These are phyloP conservation scores for Rhabdornis inornatus DNA, from an alignment of 2,113 vertebrate genomes.

Conservation along the genomic window DNA sequence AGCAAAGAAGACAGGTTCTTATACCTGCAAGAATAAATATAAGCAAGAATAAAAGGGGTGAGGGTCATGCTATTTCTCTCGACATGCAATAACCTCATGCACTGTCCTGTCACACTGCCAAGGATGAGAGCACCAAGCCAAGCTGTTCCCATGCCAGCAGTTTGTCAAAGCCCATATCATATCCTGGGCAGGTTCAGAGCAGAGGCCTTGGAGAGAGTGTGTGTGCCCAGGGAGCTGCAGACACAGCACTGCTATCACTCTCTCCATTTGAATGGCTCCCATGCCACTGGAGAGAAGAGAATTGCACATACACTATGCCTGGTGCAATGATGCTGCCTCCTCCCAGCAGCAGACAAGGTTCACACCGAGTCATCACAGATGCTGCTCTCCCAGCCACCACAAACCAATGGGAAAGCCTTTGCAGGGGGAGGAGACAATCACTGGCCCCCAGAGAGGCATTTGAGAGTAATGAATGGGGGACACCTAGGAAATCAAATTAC, in stretches of 20 bases:
- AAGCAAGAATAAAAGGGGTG: not conserved
- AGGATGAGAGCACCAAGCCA: not conserved
- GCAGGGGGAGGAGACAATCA: not conserved
- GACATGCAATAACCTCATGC: accelerated
- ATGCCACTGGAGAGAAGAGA: not conserved
- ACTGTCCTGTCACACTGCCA: not conserved
- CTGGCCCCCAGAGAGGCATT: not conserved
- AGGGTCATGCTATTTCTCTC: not conserved
- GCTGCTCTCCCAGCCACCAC: no score
- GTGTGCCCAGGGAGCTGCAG: not conserved
- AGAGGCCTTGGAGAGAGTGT: not conserved
- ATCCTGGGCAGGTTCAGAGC: not conserved
- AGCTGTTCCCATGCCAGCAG: not conserved
- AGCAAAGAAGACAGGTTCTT: not conserved
- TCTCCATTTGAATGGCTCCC: not conserved
- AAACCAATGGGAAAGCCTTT: not conserved
- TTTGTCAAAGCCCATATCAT: accelerated
- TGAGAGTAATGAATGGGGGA: not conserved
- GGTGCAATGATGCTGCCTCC: not conserved
- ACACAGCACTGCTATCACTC: not conserved
- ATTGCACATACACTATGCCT: accelerated
- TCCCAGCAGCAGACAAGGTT: not conserved
- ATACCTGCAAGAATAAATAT: not conserved
- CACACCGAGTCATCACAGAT: accelerated
- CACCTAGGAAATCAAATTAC: not conserved